Conservation (phyloP, 2,888 invertebrate genomes). For the Epirrhoe alternata region DNA sequence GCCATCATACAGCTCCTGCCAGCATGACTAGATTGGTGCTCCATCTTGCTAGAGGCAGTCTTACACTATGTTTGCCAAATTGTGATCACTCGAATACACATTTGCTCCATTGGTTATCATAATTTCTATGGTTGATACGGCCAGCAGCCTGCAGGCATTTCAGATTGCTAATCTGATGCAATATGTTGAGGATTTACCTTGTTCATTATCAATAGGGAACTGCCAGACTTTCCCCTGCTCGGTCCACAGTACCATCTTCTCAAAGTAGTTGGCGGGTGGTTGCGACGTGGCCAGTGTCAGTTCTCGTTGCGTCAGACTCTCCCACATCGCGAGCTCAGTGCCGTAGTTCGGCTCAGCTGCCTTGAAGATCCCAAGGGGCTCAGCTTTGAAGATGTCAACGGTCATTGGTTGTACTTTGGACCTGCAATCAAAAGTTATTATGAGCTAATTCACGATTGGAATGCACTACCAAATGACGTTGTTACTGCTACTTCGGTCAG, state of each 20-base stretch:
- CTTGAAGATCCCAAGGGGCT: constrained; percentile 88
- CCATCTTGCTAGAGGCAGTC: no score
- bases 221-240: constrained; percentile 97
- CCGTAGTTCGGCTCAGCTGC: constrained; percentile 64
- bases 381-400: constrained; percentile 87
- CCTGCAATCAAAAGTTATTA: constrained; percentile 3
- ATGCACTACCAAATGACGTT: no score
- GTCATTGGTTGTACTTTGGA: constrained; percentile 52
- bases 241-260: constrained; percentile 97
- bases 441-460: neutral
- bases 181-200: no score
- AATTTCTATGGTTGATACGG: no score
- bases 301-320: constrained; percentile 87
- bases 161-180: no score
- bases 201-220: constrained; percentile 99
- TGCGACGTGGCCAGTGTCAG: constrained; percentile 87
- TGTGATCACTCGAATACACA: no score
- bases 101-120: no score
- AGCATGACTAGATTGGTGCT: no score
- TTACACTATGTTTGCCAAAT: no score
- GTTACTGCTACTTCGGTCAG: no score
- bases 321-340: constrained; percentile 88
- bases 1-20: no score
- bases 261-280: constrained; percentile 94
- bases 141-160: no score